A percentile compares a stretch with the other conserved stretches of the same genome.
Conservation (phyloP, 2,113 vertebrate genomes). For the Crotalus viridis region DNA sequence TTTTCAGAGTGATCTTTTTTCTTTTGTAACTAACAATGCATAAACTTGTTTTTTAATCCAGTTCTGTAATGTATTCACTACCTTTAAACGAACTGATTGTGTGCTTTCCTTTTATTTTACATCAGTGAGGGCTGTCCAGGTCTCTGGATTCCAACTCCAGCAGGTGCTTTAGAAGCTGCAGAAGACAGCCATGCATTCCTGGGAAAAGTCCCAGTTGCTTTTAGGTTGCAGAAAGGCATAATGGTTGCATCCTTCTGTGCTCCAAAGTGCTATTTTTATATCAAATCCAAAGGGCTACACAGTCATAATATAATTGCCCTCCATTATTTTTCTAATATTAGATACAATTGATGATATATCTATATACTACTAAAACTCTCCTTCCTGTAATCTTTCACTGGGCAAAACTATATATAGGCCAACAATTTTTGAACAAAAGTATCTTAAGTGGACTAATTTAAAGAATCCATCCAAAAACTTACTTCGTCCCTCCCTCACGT, state of each 20-base stretch:
- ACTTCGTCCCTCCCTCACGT: no score
- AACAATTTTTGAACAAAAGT: not conserved
- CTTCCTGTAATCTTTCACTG: not conserved
- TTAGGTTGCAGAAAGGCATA: not conserved
- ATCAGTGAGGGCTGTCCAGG: not conserved
- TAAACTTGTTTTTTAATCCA: not conserved
- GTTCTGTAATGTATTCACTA: not conserved
- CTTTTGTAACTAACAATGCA: not conserved
- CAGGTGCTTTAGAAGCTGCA: not conserved
- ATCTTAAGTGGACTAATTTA: not conserved
- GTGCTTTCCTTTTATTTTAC: not conserved
- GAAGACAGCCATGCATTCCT: not conserved
- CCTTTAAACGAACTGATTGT: not conserved
- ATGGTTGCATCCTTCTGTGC: not conserved
- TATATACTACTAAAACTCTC: not conserved
- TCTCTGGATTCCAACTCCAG: not conserved
- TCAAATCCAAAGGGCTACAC: not conserved
- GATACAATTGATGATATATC: not conserved
- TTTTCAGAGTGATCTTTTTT: not conserved
- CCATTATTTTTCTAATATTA: not conserved
- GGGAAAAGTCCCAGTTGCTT: not conserved
- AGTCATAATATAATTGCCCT: not conserved
- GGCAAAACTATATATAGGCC: not conserved
- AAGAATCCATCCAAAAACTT: not conserved
- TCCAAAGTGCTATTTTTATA: not conserved